Base-by-base conservation (phyloP, 1,140 invertebrate genomes). In the Subanguina moxae region DNA sequence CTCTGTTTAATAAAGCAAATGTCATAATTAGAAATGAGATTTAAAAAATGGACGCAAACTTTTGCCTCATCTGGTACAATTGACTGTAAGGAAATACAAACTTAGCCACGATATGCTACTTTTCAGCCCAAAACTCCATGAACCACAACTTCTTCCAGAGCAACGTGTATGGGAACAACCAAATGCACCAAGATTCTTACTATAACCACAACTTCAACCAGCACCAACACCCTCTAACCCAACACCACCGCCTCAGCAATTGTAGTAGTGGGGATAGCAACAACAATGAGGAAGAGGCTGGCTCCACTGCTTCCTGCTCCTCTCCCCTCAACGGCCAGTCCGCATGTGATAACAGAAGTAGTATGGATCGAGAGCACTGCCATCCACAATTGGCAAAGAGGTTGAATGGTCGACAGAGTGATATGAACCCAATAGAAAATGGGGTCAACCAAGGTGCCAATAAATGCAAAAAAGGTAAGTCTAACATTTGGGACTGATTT, bases 351-450 rank as follows among this genome's bases (percentile, higher is more conserved):
- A 15, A 15, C 15, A 15, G n/a, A 38, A 11, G 32, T 15, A 52
- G 23, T 25, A 15, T 52, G n/a, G n/a, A 52, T 25, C 3, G 3
- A 52, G 48, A 52, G 3, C 48, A 52, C 48, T 21, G 48, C n/a
- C 48, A 52, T 15, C 15, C n/a, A 3, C 48, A 21, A 52, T 5
- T 52, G 48, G 17, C 8, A 3, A 52, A 52, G n/a, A 19, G 23
- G 48, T 25, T 52, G 48, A 52, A 52, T 52, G n/a, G n/a, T n/a
- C n/a, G n/a, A n/a, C 48, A 21, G n/a, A n/a, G n/a, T 25, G 48
- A 52, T 21, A 19, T 52, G n/a, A 15, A 21, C 48, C 3, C n/a
- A 15, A 3, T 52, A 5, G 23, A 52, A 52, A 52, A 21, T 25
- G 48, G 48, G 48, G 3, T 38, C 32, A 5, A 38, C 32, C n/a